Evolutionary conservation across 1,140 invertebrate genomes (phyloP).

Genomic region (Drosophila teissieri): DNA sequence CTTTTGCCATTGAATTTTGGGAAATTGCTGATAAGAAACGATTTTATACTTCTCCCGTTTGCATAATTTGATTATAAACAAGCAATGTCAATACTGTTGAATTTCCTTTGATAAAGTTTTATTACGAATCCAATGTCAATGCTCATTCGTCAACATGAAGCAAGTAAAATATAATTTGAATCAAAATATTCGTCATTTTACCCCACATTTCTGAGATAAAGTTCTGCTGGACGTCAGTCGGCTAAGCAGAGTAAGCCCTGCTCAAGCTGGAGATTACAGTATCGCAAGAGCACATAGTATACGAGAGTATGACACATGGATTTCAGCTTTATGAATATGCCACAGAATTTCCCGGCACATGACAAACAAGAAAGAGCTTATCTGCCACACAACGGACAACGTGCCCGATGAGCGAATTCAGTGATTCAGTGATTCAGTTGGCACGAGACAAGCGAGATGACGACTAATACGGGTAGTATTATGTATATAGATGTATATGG

Average conservation of each 20-base stretch:
- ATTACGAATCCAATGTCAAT: too few species aligned
- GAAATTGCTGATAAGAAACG: too few species aligned
- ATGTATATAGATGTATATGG: not conserved
- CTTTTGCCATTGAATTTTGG: too few species aligned
- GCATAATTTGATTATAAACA: too few species aligned
- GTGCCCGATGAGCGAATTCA: constrained; percentile 36
- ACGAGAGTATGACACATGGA: constrained; percentile 27
- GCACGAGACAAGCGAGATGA: constrained; percentile 32
- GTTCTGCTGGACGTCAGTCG: constrained; percentile 1
- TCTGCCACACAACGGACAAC: constrained; percentile 27
- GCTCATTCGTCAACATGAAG: not conserved
- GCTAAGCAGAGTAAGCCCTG: constrained; percentile 20
- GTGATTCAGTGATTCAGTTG: constrained; percentile 57
- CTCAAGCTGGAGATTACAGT: constrained; percentile 22
- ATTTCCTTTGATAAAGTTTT: too few species aligned
- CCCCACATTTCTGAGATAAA: not conserved
- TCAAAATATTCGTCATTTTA: not conserved
- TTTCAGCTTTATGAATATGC: constrained; percentile 30
- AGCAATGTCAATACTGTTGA: too few species aligned
- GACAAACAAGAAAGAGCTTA: constrained; percentile 36
- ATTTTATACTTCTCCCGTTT: too few species aligned
- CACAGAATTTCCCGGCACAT: constrained; percentile 43
- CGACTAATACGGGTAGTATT: not conserved
- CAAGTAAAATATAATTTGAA: not conserved
- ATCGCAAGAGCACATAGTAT: not conserved